Evolutionary conservation across 2,888 invertebrate genomes (phyloP), one percentile per base, ranked within the genome.

Genomic region (Drosophila picticornis): DNA sequence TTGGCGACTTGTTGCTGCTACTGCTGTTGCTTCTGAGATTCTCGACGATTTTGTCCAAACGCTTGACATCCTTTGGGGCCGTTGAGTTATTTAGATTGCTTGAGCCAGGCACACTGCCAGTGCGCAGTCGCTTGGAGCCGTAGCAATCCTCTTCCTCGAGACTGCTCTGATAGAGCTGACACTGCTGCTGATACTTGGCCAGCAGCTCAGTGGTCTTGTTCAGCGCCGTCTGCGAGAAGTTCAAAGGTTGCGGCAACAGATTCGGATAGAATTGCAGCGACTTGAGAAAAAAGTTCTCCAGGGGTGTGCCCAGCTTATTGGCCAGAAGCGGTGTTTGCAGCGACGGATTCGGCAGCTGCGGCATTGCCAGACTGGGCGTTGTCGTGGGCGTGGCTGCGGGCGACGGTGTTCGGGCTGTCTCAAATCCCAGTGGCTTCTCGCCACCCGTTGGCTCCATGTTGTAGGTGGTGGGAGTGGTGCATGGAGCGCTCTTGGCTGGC

Each of bases 21-120:
- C 19, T 38, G 71, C 70, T 29, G 60, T 22, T 22, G 22, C 46
- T 80, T 34, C 80, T 77, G 29, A 94, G 78, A 67, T 89, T 93
- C 71, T 94, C 94, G 4, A 92, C 93, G 63, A 94, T 93, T 83
- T 93, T 93, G 72, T 94, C 94, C 65, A 94, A 93, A 60, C 93
- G 93, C 57, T 93, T 93, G 36, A 92, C 90, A 66, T 93, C 94
- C 77, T 93, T 93, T 68, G 87, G 86, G 9, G 46, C 1, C 11
- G 40, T 31, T 25, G 43, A 7, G 13, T 40, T 72, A 36, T 5
- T 69, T 58, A 38, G 31, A 61, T 59, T 69, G 48, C 43, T 55
- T 0, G 53, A 7, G 6, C 43, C 43, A 2, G 56, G 29, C 10
- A 36, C 56, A 34, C 57, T 74, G 34, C 40, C 58, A 0, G 72